These are phyloP conservation scores for Cecropterus lyciades DNA, from an alignment of 1,140 invertebrate species.

Conservation along the genomic window DNA sequence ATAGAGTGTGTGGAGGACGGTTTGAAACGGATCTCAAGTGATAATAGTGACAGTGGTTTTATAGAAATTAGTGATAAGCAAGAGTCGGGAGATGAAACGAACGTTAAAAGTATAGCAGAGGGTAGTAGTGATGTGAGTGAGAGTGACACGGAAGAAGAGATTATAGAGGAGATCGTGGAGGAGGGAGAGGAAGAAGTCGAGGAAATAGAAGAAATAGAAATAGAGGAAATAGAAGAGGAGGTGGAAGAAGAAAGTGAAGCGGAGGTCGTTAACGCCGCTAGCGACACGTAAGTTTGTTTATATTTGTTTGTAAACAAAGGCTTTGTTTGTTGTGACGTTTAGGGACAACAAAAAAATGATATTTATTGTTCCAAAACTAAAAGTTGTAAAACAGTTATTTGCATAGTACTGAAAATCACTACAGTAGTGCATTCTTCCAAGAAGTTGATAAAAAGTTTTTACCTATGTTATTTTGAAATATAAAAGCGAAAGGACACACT, in stretches of 20 bases:
- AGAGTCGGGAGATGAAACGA: slow-evolving; percentile 61
- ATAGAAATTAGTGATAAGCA: slow-evolving; percentile 67
- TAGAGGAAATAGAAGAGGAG: slow-evolving; percentile 34
- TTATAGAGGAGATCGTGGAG: slow-evolving; percentile 49
- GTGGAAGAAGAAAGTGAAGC: slow-evolving; percentile 16
- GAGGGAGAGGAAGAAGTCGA: slow-evolving; percentile 39
- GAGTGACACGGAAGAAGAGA: slow-evolving; percentile 54
- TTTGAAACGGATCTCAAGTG: slow-evolving; percentile 66
- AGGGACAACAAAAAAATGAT: neutral
- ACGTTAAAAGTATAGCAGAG: slow-evolving; percentile 57
- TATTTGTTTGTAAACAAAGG: slow-evolving; percentile 3
- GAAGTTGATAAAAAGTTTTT: no score
- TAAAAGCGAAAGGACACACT: no score
- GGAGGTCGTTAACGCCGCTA: slow-evolving; percentile 27
- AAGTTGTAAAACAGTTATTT: no score
- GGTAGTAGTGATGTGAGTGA: slow-evolving; percentile 61
- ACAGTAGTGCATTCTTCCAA: no score
- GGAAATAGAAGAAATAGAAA: slow-evolving; percentile 53
- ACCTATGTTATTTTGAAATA: no score
- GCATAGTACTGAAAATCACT: no score
- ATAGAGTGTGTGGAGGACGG: slow-evolving; percentile 54
- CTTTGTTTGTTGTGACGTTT: neutral
- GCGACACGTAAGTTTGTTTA: slow-evolving; percentile 41
- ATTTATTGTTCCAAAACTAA: no score
- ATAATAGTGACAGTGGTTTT: slow-evolving; percentile 81